Evolutionary conservation across 2,888 invertebrate genomes (phyloP), one percentile per base, ranked within the genome.

Genomic region (Scaptomyza polygonia): DNA sequence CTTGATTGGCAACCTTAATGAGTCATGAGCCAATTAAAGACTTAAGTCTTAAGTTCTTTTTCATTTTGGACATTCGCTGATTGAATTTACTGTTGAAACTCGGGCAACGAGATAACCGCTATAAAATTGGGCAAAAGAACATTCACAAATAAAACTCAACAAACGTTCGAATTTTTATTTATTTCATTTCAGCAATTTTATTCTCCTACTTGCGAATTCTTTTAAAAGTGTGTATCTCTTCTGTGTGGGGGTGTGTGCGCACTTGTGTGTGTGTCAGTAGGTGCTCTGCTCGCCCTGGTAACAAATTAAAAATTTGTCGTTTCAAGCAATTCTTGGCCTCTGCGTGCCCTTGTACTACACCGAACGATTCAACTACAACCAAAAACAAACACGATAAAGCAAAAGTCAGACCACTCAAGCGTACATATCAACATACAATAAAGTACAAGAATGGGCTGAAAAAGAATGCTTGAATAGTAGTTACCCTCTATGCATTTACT

Each of bases 231-330:
- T 44, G 64, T 43, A 4, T 21, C 4, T n/a, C n/a, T n/a, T n/a
- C n/a, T n/a, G n/a, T n/a, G n/a, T n/a, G n/a, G n/a, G 69, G 51
- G 68, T 18, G 44, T 44, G 65, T 42, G 70, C 52, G 70, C 48
- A 63, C 49, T 4, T 16, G 39, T 42, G 11, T 12, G 21, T 12
- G 42, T 42, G 39, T 25, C 14, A 16, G 45, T 44, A 63, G 29
- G 72, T 52, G 64, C 44, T 62, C 48, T 53, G 56, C 70, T 62
- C 63, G 64, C 63, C 51, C 49, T 54, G 77, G 66, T 56, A 67
- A 80, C 86, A 83, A 83, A 86, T 86, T 86, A 84, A 75, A 83
- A 80, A 81, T 75, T 77, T 86, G 84, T 79, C 81, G 62, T 72
- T 74, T 77, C 68, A 67, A 72, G 78, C 76, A 76, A 61, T 74